A percentile compares a stretch with the other conserved stretches of the same genome.
These are phyloP conservation scores for Cylindroiulus punctatus DNA, from an alignment of 2,888 invertebrate genomes.

Conservation along the genomic window DNA sequence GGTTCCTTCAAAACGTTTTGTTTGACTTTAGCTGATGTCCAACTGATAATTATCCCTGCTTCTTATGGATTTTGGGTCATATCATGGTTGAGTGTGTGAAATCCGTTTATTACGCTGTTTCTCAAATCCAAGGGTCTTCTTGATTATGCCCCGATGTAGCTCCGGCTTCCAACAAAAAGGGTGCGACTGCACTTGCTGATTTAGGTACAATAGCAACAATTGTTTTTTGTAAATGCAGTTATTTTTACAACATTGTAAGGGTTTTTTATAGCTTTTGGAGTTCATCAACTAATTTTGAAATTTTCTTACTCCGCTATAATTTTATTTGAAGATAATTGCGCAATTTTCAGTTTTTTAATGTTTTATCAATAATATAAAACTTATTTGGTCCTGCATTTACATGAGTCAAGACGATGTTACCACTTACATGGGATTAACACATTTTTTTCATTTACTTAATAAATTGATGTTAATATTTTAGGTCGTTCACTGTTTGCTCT, in stretches of 20 bases:
- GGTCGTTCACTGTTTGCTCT: too few relatives aligned
- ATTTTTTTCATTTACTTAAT: too few relatives aligned
- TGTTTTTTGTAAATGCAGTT: neutral
- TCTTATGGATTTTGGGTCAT: neutral
- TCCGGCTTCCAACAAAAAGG: neutral
- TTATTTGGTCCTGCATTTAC: neutral
- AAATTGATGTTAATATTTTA: too few relatives aligned
- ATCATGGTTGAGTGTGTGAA: conserved; percentile 2
- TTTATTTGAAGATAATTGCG: neutral
- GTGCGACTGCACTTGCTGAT: neutral
- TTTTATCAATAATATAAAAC: neutral
- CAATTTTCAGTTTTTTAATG: neutral
- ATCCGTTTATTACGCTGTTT: neutral
- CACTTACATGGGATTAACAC: too few relatives aligned
- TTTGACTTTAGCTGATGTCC: neutral
- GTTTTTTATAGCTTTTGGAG: neutral
- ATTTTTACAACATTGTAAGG: neutral
- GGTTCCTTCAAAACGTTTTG: neutral
- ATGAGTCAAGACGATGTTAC: too few relatives aligned
- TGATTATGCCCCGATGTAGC: neutral
- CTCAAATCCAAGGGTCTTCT: neutral
- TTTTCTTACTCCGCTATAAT: neutral
- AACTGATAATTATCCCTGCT: neutral
- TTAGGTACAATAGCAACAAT: neutral
- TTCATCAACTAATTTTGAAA: neutral